A percentile compares a stretch with the other conserved stretches of the same genome.
phyloP scores from a whole-genome alignment of 2,797 vertebrate genomes.

The Sebastes wilsoni region DNA sequence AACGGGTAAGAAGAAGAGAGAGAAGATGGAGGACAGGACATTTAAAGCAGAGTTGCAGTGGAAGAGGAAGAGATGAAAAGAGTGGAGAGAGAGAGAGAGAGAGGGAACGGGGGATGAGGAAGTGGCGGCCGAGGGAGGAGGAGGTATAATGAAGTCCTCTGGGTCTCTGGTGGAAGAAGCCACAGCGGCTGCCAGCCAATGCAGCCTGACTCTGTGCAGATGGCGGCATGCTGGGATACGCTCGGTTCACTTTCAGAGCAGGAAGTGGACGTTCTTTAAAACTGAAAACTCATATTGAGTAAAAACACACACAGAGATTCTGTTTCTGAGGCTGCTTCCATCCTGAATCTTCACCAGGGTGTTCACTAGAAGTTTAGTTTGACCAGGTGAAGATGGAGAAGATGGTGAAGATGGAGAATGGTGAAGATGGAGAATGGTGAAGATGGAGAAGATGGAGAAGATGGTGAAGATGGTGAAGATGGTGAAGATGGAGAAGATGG shows the following conservation, averaged over 20 bases:
- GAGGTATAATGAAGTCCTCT: constrained; percentile 71
- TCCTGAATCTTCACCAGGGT: not conserved
- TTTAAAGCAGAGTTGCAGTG: no score
- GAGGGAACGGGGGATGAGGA: constrained; percentile 28
- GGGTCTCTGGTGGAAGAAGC: constrained; percentile 68
- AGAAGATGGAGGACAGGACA: constrained; percentile 48
- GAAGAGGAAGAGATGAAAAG: constrained; percentile 37
- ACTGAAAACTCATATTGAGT: not conserved
- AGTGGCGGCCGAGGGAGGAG: constrained; percentile 30
- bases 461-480: no score
- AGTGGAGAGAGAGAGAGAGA: not conserved
- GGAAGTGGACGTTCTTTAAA: constrained; percentile 53
- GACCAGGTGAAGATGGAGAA: no score
- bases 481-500: no score
- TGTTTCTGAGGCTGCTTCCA: not conserved
- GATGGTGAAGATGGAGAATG: no score
- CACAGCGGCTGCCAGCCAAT: constrained; percentile 58
- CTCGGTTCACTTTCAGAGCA: constrained; percentile 47
- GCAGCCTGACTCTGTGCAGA: constrained; percentile 60
- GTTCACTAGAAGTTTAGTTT: no score
- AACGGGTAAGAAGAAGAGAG: not conserved
- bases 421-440: no score
- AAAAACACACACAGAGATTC: not conserved
- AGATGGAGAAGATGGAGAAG: no score
- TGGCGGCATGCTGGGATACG: constrained; percentile 50